A percentile compares a stretch with the other conserved stretches of the same genome.
phyloP scores from a whole-genome alignment of 2,888 invertebrate genomes.

The Alloplasta piceator region DNA sequence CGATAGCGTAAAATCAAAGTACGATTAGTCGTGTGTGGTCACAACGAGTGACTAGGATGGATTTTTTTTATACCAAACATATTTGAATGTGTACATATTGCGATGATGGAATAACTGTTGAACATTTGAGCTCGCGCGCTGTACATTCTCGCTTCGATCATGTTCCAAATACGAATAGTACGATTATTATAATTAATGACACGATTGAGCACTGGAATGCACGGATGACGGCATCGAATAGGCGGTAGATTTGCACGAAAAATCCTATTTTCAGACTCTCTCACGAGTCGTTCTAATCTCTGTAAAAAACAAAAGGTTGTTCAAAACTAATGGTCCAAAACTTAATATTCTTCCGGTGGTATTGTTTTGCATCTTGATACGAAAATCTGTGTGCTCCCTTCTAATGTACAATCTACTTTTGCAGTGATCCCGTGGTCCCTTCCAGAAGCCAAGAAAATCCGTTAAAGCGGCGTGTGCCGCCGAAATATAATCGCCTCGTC shows the following conservation, averaged over 20 bases:
- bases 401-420: too few relatives aligned
- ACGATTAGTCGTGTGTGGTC: not conserved
- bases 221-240: slow-evolving; percentile 8
- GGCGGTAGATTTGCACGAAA: not conserved
- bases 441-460: too few relatives aligned
- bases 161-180: not conserved
- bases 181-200: not conserved
- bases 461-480: too few relatives aligned
- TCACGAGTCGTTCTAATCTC: not conserved
- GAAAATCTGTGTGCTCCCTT: too few relatives aligned
- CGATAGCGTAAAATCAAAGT: slow-evolving; percentile 1
- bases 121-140: slow-evolving; percentile 4
- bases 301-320: not conserved
- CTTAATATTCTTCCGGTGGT: not conserved
- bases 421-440: too few relatives aligned
- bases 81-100: slow-evolving; percentile 8
- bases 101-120: slow-evolving; percentile 1
- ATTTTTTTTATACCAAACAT: slow-evolving; percentile 16
- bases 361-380: not conserved
- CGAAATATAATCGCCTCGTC: too few relatives aligned
- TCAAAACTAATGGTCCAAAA: not conserved
- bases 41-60: not conserved
- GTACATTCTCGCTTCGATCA: slow-evolving; percentile 6
- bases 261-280: slow-evolving; percentile 3
- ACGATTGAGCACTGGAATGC: not conserved